A percentile compares a stretch with the other conserved stretches of the same genome.
Evolutionary conservation across 2,888 invertebrate genomes (phyloP).

Genomic region (Hybos culiciformis): DNA sequence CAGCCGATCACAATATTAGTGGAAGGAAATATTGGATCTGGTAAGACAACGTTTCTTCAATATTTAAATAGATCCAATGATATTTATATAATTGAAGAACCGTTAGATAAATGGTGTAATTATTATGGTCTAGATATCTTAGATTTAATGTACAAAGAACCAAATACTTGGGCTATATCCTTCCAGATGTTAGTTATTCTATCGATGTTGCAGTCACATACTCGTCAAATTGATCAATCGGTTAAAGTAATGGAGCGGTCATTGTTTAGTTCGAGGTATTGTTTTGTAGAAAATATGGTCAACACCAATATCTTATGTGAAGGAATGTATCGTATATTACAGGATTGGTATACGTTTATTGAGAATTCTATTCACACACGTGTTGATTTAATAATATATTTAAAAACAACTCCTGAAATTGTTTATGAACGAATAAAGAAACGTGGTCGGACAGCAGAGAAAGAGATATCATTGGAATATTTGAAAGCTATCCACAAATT

Average conservation of each 20-base stretch:
- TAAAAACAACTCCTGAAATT: slow-evolving; percentile 49
- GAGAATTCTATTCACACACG: slow-evolving; percentile 55
- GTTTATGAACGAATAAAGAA: slow-evolving; percentile 58
- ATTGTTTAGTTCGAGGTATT: slow-evolving; percentile 62
- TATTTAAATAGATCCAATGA: slow-evolving; percentile 58
- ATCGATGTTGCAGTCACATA: slow-evolving; percentile 75
- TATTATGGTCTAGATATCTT: slow-evolving; percentile 65
- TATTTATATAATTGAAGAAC: slow-evolving; percentile 55
- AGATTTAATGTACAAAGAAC: slow-evolving; percentile 77
- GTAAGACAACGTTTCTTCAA: slow-evolving; percentile 76
- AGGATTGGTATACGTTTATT: slow-evolving; percentile 79
- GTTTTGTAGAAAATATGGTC: slow-evolving; percentile 71
- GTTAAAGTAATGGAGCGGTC: slow-evolving; percentile 85
- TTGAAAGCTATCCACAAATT: slow-evolving; percentile 63
- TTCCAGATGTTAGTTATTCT: slow-evolving; percentile 87
- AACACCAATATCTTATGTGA: slow-evolving; percentile 52
- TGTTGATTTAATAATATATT: slow-evolving; percentile 72
- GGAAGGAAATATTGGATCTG: slow-evolving; percentile 83
- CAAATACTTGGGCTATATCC: slow-evolving; percentile 66
- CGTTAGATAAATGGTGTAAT: slow-evolving; percentile 75
- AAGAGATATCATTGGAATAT: slow-evolving; percentile 65
- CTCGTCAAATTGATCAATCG: slow-evolving; percentile 43
- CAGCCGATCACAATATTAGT: slow-evolving; percentile 70
- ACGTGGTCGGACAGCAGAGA: slow-evolving; percentile 70
- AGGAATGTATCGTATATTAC: slow-evolving; percentile 67